Conservation (phyloP, 2,888 invertebrate genomes). For the Diaperis boleti region DNA sequence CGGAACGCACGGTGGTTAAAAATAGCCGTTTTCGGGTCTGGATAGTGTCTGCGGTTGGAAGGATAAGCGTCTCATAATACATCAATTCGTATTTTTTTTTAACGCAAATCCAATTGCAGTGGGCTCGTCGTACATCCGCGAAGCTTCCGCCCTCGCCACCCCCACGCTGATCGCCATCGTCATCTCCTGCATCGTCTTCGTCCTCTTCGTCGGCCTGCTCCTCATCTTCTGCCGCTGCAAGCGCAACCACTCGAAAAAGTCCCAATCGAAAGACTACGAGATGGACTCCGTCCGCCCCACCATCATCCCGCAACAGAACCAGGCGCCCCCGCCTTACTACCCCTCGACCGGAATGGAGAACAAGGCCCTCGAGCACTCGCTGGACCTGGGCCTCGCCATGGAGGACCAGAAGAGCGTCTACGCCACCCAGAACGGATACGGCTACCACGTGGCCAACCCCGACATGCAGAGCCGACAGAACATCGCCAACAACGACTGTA, state of each 20-base stretch:
- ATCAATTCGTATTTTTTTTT: no score
- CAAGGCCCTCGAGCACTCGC: conserved; percentile 90
- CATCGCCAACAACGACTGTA: conserved; percentile 85
- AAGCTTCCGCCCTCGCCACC: conserved; percentile 81
- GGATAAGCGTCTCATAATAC: no score
- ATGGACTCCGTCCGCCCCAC: conserved; percentile 89
- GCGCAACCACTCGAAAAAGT: conserved; percentile 84
- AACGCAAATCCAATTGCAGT: conserved; percentile 68
- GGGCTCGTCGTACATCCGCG: conserved; percentile 84
- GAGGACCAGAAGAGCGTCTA: conserved; percentile 91
- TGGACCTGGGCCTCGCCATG: conserved; percentile 85
- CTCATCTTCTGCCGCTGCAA: conserved; percentile 89
- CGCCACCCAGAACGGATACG: conserved; percentile 86
- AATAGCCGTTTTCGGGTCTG: conserved; percentile 6
- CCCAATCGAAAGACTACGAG: conserved; percentile 89
- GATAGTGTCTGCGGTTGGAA: not conserved
- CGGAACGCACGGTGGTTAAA: conserved; percentile 19
- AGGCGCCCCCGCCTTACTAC: conserved; percentile 90
- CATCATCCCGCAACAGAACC: conserved; percentile 87
- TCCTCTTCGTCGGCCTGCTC: conserved; percentile 80
- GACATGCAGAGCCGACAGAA: conserved; percentile 77
- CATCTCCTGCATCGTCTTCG: conserved; percentile 84
- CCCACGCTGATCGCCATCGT: conserved; percentile 84
- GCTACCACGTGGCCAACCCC: conserved; percentile 82
- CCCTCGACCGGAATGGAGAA: conserved; percentile 91